Conservation (phyloP, 2,888 invertebrate genomes). For the Omphaloscelis lunosa region DNA sequence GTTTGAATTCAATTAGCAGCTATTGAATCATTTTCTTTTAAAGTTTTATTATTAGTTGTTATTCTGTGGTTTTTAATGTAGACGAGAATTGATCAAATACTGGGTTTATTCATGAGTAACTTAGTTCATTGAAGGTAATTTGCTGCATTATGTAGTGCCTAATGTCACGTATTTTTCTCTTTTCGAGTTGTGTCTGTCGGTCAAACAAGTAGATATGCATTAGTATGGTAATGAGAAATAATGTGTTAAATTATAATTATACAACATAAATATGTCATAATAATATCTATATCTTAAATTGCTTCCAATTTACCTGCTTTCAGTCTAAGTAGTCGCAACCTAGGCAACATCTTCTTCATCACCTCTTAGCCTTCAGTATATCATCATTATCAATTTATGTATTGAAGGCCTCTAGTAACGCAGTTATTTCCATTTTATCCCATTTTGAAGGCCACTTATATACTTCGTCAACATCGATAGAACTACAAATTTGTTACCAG, state of each 20-base stretch:
- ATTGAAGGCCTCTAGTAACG: background rate
- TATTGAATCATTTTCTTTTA: conserved; percentile 47
- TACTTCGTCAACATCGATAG: conserved; percentile 19
- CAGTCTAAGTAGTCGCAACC: background rate
- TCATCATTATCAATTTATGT: background rate
- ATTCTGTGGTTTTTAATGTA: conserved; percentile 13
- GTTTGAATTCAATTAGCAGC: conserved; percentile 51
- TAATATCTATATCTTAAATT: background rate
- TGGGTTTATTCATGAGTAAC: conserved; percentile 11
- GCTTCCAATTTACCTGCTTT: background rate
- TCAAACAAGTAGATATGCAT: background rate
- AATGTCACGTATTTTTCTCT: conserved; percentile 8
- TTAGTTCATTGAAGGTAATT: background rate
- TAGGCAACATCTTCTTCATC: background rate
- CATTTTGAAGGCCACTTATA: conserved; percentile 17
- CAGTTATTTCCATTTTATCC: background rate
- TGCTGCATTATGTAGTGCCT: background rate
- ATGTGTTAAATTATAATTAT: conserved; percentile 2
- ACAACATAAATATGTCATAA: background rate
- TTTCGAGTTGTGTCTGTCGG: conserved; percentile 5
- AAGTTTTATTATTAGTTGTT: conserved; percentile 9
- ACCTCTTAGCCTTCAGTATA: background rate
- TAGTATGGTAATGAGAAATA: conserved; percentile 5
- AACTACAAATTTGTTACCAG: conserved; percentile 55
- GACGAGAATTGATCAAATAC: background rate